A percentile compares a stretch with the other conserved stretches of the same genome.
Conservation (phyloP, 2,888 invertebrate genomes). For the Erpobdella octoculata region DNA sequence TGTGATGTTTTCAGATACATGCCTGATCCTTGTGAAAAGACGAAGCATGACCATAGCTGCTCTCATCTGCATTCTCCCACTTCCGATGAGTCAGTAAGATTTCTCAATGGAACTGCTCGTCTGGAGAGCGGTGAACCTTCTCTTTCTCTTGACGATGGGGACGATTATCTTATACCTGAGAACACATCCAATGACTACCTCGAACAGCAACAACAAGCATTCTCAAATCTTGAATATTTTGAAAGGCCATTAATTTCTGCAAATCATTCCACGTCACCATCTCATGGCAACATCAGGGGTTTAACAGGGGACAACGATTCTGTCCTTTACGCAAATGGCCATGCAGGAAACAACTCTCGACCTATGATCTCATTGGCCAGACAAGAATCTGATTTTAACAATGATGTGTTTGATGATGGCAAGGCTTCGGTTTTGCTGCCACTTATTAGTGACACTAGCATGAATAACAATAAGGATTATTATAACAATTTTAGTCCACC, state of each 20-base stretch:
- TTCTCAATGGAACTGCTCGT: too few species aligned
- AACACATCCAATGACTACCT: slow-evolving; percentile 2
- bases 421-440: not conserved
- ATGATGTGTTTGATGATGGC: not conserved
- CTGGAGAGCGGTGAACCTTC: too few species aligned
- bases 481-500: not conserved
- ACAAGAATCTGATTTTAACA: not conserved
- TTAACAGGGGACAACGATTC: not conserved
- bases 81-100: too few species aligned
- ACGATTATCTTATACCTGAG: not conserved
- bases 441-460: not conserved
- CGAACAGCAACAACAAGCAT: not conserved
- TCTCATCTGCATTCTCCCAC: too few species aligned
- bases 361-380: not conserved
- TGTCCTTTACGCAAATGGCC: not conserved
- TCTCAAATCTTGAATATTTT: slow-evolving; percentile 24
- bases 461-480: not conserved
- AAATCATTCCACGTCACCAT: slow-evolving; percentile 1
- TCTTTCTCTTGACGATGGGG: not conserved
- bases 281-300: not conserved
- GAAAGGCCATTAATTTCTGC: not conserved
- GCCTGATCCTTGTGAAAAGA: not conserved
- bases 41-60: too few species aligned
- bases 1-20: too few species aligned
- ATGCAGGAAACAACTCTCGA: not conserved